Evolutionary conservation across 2,888 invertebrate species (phyloP), one percentile per base, ranked within the genome.

Genomic region (Atrina japonica): DNA sequence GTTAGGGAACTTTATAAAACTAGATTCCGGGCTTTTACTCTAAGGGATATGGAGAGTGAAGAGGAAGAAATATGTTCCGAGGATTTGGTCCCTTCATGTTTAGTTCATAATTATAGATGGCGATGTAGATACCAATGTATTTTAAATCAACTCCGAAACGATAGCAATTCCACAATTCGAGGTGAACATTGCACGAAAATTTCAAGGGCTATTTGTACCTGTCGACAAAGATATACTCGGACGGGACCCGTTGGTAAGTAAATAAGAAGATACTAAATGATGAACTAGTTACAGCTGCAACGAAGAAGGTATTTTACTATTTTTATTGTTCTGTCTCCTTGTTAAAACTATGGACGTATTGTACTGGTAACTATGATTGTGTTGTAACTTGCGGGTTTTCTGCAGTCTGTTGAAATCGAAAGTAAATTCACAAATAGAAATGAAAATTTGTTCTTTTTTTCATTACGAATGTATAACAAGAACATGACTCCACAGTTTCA

Each of bases 61-160:
- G 35, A 35, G 35, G 35, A 35, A 35, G 35, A 35, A 35, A n/a
- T n/a, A n/a, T n/a, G n/a, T n/a, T n/a, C n/a, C n/a, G n/a, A n/a
- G n/a, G n/a, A n/a, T n/a, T n/a, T n/a, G n/a, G 29, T n/a, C 14
- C 30, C 55, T 18, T 40, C 23, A 53, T 78, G 78, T 59, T 52
- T 78, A 23, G 68, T 75, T 0, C 76, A 78, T 69, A 75, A 75
- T 49, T 18, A 53, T 3, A 50, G 67, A 25, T 78, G 78, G 78
- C 41, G 73, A 43, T 67, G 76, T 1, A 74, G 75, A 14, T 76
- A 63, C 49, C 78, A 78, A 59, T 78, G 69, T 55, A 69, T 66
- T 1, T 29, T 78, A 53, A 73, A 68, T 18, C 74, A 70, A n/a
- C 50, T 75, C 3, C 58, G 75, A 25, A 45, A 65, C 1, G 23